phyloP scores from a whole-genome alignment of 2,888 invertebrate genomes.

The Pristionchus fissidentatus region DNA sequence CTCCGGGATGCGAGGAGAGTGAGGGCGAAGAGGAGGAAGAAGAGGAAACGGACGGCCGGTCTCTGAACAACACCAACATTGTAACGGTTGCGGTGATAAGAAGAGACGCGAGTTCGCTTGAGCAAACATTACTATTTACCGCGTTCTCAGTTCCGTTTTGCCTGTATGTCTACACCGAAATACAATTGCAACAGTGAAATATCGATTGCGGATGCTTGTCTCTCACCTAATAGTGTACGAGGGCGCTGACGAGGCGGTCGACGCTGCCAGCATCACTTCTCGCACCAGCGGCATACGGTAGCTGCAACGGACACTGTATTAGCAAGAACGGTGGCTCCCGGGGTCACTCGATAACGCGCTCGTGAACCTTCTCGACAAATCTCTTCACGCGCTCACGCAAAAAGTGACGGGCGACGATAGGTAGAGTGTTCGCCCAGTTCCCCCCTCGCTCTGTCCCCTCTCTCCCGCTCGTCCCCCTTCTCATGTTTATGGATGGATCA shows the following conservation, averaged over 20 bases:
- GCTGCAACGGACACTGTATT: background rate
- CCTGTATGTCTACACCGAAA: no score
- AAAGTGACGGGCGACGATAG: conserved; percentile 8
- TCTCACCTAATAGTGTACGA: conserved; percentile 53
- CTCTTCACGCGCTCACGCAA: background rate
- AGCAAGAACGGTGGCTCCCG: no score
- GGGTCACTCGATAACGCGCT: no score
- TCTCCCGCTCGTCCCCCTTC: no score
- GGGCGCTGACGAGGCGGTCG: conserved; percentile 50
- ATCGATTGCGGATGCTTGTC: background rate
- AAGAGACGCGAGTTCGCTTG: no score
- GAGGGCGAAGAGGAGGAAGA: conserved; percentile 47
- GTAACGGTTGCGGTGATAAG: no score
- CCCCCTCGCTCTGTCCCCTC: no score
- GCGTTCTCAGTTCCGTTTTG: no score
- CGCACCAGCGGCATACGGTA: conserved; percentile 59
- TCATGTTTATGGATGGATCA: conserved; percentile 35
- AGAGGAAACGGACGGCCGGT: conserved; percentile 31
- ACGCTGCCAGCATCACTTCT: conserved; percentile 57
- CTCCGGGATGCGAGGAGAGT: conserved; percentile 46
- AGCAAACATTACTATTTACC: no score
- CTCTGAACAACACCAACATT: background rate
- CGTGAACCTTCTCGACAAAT: no score
- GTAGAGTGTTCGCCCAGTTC: conserved; percentile 6
- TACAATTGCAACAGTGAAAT: no score